These are phyloP conservation scores for Drosophila nigricruria DNA, from an alignment of 2,888 invertebrate species.

Conservation along the genomic window DNA sequence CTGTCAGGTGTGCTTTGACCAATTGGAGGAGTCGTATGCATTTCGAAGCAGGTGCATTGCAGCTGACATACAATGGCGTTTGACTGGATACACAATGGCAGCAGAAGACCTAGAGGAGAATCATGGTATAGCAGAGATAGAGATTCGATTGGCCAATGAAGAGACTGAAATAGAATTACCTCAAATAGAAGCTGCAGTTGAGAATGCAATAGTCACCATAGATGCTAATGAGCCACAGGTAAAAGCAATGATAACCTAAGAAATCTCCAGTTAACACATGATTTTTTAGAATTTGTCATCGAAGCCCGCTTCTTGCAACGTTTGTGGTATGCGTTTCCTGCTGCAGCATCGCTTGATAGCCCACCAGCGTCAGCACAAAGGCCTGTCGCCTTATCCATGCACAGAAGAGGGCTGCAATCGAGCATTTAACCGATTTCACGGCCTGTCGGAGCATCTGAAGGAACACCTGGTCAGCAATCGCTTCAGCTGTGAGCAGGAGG, in stretches of 20 bases:
- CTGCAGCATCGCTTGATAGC: slow-evolving; percentile 61
- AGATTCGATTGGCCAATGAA: neutral
- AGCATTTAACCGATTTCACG: slow-evolving; percentile 66
- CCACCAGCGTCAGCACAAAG: slow-evolving; percentile 75
- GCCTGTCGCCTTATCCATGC: slow-evolving; percentile 73
- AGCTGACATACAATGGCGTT: slow-evolving; percentile 32
- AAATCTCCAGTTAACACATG: neutral
- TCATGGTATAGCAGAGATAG: neutral
- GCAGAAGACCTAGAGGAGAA: neutral
- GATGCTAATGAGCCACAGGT: neutral
- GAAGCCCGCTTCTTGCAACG: slow-evolving; percentile 51
- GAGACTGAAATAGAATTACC: slow-evolving; percentile 1
- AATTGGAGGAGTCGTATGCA: slow-evolving; percentile 33
- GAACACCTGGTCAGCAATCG: slow-evolving; percentile 62
- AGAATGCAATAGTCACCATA: neutral
- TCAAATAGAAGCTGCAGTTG: neutral
- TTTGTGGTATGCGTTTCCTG: slow-evolving; percentile 62
- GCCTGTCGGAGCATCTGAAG: slow-evolving; percentile 64
- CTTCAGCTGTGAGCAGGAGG: slow-evolving; percentile 62
- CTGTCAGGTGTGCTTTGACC: slow-evolving; percentile 24
- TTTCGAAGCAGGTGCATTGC: slow-evolving; percentile 42
- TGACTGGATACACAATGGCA: neutral
- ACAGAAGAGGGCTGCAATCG: slow-evolving; percentile 62
- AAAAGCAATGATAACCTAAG: neutral
- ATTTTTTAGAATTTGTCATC: neutral